These are phyloP conservation scores for Hydrozoanthus tunicans DNA, from an alignment of 64 coral and sea anemone species.

Conservation along the genomic window DNA sequence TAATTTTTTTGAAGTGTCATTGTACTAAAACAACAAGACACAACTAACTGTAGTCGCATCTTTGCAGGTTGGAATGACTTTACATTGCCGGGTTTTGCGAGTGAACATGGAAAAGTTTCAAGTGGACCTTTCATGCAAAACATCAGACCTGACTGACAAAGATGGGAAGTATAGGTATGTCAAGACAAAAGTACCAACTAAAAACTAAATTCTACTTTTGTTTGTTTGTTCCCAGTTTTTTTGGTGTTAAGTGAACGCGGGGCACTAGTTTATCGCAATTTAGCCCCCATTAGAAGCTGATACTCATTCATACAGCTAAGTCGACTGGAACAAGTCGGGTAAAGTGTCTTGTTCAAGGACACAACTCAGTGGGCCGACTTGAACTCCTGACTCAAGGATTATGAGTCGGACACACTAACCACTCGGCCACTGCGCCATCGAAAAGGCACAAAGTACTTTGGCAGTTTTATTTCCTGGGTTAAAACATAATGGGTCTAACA, in stretches of 20 bases:
- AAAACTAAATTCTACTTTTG: too few species aligned
- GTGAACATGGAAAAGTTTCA: slow-evolving; percentile 96
- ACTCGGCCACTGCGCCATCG: too few species aligned
- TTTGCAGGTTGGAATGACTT: slow-evolving; percentile 79
- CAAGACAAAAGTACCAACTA: background rate
- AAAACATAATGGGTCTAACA: background rate
- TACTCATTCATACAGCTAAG: too few species aligned
- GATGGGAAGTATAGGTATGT: slow-evolving; percentile 92
- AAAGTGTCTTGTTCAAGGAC: too few species aligned
- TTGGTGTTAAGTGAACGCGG: too few species aligned
- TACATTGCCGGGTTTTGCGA: slow-evolving; percentile 89
- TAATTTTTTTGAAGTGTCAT: background rate
- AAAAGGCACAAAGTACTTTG: background rate
- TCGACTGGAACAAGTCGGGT: too few species aligned
- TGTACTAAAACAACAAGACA: background rate
- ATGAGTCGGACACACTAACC: too few species aligned
- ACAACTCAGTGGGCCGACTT: too few species aligned
- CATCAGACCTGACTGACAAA: slow-evolving; percentile 91
- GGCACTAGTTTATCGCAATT: too few species aligned
- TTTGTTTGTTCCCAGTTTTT: too few species aligned
- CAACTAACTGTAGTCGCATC: background rate
- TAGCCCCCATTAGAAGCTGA: too few species aligned
- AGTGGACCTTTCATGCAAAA: slow-evolving; percentile 86
- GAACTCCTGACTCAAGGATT: too few species aligned
- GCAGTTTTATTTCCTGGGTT: background rate